Percentiles rank a stretch among this genome's conserved stretches.
phyloP scores from a whole-genome alignment of 53 echinoderm and acorn worm species.

The Temnopleurus reevesii region DNA sequence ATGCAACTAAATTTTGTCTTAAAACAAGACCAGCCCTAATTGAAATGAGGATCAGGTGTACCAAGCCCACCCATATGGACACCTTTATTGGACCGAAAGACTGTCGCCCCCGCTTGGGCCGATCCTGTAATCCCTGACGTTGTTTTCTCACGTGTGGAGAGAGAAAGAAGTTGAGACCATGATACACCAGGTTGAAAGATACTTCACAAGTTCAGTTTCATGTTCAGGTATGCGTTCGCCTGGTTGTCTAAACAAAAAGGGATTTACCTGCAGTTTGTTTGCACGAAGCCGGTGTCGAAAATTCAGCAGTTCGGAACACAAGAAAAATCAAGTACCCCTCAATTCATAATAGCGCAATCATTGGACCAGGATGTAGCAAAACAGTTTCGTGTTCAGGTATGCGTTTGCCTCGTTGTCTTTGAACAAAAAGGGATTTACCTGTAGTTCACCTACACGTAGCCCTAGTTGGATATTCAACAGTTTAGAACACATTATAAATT shows the following conservation, averaged over 20 bases:
- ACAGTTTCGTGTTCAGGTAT: too few relatives aligned
- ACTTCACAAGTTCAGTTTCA: slow-evolving; percentile 32
- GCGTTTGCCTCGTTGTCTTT: too few relatives aligned
- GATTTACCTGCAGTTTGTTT: too few relatives aligned
- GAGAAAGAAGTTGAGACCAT: background rate
- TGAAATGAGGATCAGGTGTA: slow-evolving; percentile 3
- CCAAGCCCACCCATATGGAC: background rate
- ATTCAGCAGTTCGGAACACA: too few relatives aligned
- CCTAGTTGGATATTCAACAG: too few relatives aligned
- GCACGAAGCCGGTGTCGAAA: too few relatives aligned
- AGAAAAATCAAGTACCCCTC: too few relatives aligned
- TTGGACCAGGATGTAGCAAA: too few relatives aligned
- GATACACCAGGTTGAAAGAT: slow-evolving; percentile 9
- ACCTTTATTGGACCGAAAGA: background rate
- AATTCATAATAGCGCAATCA: too few relatives aligned
- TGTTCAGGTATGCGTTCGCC: background rate
- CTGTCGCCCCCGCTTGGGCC: background rate
- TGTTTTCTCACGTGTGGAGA: slow-evolving; percentile 24
- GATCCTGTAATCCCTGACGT: slow-evolving; percentile 2
- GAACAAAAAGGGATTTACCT: too few relatives aligned
- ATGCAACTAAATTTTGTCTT: background rate
- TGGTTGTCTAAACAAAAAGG: slow-evolving; percentile 16
- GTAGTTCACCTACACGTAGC: too few relatives aligned
- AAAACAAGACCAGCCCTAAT: background rate
- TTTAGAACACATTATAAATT: too few relatives aligned